Percentiles rank a stretch among this genome's conserved stretches.
Evolutionary conservation across 1,140 invertebrate genomes (phyloP).

Genomic region (Bombus breviceps): DNA sequence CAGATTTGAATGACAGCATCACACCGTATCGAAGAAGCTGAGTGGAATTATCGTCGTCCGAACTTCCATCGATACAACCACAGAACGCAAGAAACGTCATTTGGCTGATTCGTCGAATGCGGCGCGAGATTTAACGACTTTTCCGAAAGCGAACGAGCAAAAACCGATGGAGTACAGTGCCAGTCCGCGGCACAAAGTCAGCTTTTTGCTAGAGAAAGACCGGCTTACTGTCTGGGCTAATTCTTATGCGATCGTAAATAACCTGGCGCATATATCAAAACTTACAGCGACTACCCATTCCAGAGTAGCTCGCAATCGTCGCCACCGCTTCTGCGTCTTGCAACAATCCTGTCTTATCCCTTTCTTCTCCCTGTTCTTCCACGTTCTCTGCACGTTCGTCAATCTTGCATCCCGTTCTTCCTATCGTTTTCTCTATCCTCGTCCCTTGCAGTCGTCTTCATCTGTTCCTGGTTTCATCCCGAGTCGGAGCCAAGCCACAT

Average conservation of each 20-base stretch:
- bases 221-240: conserved; percentile 69
- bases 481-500: background rate
- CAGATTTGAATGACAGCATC: no score
- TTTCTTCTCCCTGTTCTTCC: background rate
- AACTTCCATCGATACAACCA: conserved; percentile 34
- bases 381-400: background rate
- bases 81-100: conserved; percentile 51
- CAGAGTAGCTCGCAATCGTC: conserved; percentile 40
- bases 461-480: background rate
- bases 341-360: background rate
- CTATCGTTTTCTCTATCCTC: background rate
- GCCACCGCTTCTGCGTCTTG: conserved; percentile 12
- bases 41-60: background rate
- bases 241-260: conserved; percentile 80
- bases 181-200: conserved; percentile 38
- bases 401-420: background rate
- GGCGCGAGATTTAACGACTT: conserved; percentile 64
- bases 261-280: conserved; percentile 78
- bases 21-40: background rate
- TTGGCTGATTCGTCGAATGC: conserved; percentile 62
- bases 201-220: conserved; percentile 48
- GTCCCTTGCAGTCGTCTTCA: no score
- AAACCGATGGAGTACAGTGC: conserved; percentile 48
- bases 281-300: conserved; percentile 69
- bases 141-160: conserved; percentile 49